Conservation (phyloP, 1,140 invertebrate genomes). For the Pachyrhynchus sulphureomaculatus region DNA sequence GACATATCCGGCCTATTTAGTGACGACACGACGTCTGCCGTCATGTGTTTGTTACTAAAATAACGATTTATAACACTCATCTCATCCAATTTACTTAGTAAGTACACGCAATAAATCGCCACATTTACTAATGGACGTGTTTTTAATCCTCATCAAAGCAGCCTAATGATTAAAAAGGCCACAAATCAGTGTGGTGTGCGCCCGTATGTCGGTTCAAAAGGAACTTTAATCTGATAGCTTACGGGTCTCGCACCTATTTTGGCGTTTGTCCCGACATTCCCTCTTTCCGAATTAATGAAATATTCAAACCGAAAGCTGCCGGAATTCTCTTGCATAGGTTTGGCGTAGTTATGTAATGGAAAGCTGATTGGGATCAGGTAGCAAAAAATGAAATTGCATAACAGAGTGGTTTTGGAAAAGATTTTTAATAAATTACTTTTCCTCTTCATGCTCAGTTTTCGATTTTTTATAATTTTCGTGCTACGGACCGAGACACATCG, state of each 20-base stretch:
- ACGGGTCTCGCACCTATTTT: slow-evolving; percentile 16
- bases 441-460: no score
- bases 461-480: no score
- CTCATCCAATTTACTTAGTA: slow-evolving; percentile 20
- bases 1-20: not conserved
- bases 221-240: slow-evolving; percentile 24
- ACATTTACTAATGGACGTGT: slow-evolving; percentile 26
- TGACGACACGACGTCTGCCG: not conserved
- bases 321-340: not conserved
- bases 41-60: not conserved
- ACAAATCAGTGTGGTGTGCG: slow-evolving; percentile 19
- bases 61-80: slow-evolving; percentile 10
- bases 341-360: not conserved
- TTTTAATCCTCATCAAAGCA: slow-evolving; percentile 25
- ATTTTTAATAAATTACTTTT: no score
- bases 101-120: slow-evolving; percentile 20
- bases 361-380: not conserved
- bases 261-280: not conserved
- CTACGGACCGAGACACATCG: no score
- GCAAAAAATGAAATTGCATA: no score
- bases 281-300: slow-evolving; percentile 13
- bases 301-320: slow-evolving; percentile 1
- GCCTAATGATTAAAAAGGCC: slow-evolving; percentile 26
- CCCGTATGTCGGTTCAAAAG: slow-evolving; percentile 24
- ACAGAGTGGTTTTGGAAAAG: no score